These are phyloP conservation scores for Vesta saturnalis DNA, from an alignment of 2,888 invertebrate species.

Conservation along the genomic window DNA sequence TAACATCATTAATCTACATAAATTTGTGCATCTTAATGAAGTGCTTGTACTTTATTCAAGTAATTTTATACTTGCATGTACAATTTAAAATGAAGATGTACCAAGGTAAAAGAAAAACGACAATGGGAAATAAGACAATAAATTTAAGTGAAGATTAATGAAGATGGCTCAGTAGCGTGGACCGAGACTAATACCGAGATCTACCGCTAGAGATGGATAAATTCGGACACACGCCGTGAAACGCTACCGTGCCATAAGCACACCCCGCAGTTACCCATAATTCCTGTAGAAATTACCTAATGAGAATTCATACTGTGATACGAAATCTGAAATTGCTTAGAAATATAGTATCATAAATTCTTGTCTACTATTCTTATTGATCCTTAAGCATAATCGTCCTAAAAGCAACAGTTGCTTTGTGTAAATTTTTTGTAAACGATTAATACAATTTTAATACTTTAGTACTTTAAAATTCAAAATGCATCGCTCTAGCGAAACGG, in stretches of 20 bases:
- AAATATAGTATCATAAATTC: constrained; percentile 31
- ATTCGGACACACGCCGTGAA: constrained; percentile 40
- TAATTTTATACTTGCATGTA: constrained; percentile 48
- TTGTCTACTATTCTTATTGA: constrained; percentile 11
- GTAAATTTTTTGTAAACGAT: no score
- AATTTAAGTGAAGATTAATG: constrained; percentile 59
- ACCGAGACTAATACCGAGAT: constrained; percentile 54
- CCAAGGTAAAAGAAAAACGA: constrained; percentile 53
- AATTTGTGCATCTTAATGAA: constrained; percentile 48
- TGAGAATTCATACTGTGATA: constrained; percentile 46
- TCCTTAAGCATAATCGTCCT: neutral
- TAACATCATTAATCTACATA: constrained; percentile 48
- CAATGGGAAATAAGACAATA: constrained; percentile 59
- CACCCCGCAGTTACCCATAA: constrained; percentile 47
- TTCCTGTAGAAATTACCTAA: constrained; percentile 44
- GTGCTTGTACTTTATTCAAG: constrained; percentile 44
- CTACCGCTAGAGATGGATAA: constrained; percentile 38
- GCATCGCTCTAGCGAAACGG: no score
- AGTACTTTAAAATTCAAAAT: no score
- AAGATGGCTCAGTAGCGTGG: constrained; percentile 52
- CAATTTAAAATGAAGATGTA: constrained; percentile 52
- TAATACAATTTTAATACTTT: no score
- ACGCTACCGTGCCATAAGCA: constrained; percentile 39
- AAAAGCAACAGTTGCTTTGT: neutral
- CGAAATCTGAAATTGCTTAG: constrained; percentile 44